Base-by-base conservation (phyloP, 1,140 invertebrate species). In the Cryptotermes secundus region DNA sequence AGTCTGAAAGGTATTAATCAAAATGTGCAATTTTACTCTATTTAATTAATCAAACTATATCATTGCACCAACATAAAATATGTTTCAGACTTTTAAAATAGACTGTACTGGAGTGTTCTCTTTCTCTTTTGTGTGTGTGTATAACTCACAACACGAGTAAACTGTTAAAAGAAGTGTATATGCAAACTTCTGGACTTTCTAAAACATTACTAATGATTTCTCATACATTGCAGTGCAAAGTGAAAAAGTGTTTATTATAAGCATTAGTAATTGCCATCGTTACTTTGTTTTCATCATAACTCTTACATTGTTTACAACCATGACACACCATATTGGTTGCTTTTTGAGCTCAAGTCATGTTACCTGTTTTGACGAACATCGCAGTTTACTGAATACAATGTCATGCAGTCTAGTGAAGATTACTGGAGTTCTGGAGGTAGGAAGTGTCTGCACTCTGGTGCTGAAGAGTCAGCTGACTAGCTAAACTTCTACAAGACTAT, bases 171-270 rank as follows among this genome's bases (percentile, higher is more conserved):
- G 83, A 80, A 79, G 83, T 72, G 80, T 34, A 42, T 84, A 80
- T 36, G 45, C 38, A 82, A 53, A 80, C 36, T 49, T 65, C 59
- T 26, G 45, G 79, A 80, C 31, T 80, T 12, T 84, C 83, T 84
- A 84, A 84, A 82, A 49, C 65, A 84, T 80, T 42, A 80, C 83
- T 84, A 84, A 72, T 31, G 79, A 80, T 80, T n/a, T 80, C 79
- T 84, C 34, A 84, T 72, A 84, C 42, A 80, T 72, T 53, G 83
- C 26, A 84, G 79, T 84, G 83, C 83, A 84, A 83, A 84, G 83
- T 84, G 83, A 84, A 84, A n/a, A 72, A 45, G 83, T 84, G 53
- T 49, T 82, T 3, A 42, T 34, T 84, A 49, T 80, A 45, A 79
- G 36, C 65, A 84, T 84, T 84, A 42, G 59, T 80, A 84, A 79